Evolutionary conservation across 2,888 invertebrate genomes (phyloP), one percentile per base, ranked within the genome.

Genomic region (Drosophila macrothrix): DNA sequence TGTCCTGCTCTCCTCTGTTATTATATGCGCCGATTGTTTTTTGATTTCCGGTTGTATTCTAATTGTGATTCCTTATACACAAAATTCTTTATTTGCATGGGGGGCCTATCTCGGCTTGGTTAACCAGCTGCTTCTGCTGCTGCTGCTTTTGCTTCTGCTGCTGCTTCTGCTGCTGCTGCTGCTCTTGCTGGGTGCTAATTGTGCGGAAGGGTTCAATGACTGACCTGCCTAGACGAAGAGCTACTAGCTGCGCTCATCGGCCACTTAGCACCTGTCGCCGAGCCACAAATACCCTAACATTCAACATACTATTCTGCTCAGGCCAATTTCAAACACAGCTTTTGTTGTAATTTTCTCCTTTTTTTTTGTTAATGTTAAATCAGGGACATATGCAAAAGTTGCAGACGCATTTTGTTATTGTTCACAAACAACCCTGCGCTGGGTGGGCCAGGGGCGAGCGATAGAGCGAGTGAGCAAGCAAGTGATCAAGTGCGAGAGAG

Each of bases 251-350:
- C 75, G 43, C 39, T 33, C 56, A 52, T 50, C 33, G 55, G 53
- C 41, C 67, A 89, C 69, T 89, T 84, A 88, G 67, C 87, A 88
- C 89, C 84, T 84, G 89, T 79, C 84, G 67, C 54, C 16, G 10
- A 10, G 19, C 12, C 19, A 22, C 49, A 29, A 25, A 49, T 22
- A n/a, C 35, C 55, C 50, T 28, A 31, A 39, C 46, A 37, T 28
- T n/a, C 31, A 22, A 37, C 19, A n/a, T 16, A 31, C 10, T 28
- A 16, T 41, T 28, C 16, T 16, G 58, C 31, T 50, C 43, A 39
- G 60, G 35, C 46, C 35, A 31, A 55, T 61, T 64, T 46, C 33
- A 28, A 52, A 10, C 19, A 25, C 12, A 46, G 33, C 39, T 33
- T 33, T 56, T 16, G 7, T 14, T 31, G 35, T 35, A 4, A 35